Evolutionary conservation across 2,113 vertebrate genomes (phyloP).

Genomic region (Megaceryle maxima): DNA sequence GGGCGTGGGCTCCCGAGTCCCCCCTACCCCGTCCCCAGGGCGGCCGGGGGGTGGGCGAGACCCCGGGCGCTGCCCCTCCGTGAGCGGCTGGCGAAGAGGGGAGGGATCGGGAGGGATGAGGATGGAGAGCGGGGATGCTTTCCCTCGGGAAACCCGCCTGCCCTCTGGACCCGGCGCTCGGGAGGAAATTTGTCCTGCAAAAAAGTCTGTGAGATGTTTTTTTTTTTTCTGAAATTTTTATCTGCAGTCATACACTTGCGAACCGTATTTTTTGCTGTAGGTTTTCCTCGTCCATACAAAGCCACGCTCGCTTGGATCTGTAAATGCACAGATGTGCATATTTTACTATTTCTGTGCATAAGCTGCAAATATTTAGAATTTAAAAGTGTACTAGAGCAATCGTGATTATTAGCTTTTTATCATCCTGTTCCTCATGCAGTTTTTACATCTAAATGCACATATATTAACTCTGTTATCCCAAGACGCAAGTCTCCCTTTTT

Average conservation of each 20-base stretch:
- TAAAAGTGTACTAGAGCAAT: not conserved
- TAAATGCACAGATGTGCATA: not conserved
- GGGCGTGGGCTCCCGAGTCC: too few species aligned
- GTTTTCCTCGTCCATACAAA: not conserved
- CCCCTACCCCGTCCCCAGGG: not conserved
- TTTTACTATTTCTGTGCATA: not conserved
- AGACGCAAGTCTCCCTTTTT: not conserved
- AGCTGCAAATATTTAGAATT: not conserved
- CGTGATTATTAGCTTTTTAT: not conserved
- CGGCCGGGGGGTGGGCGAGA: not conserved
- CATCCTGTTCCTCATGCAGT: not conserved
- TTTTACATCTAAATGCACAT: conserved; percentile 3
- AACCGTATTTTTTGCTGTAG: not conserved
- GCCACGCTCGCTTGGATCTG: not conserved
- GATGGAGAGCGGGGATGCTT: not conserved
- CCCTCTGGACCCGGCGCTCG: not conserved
- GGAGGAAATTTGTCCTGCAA: not conserved
- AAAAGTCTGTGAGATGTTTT: not conserved
- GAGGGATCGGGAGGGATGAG: not conserved
- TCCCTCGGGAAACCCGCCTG: not conserved
- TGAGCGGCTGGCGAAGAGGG: too few species aligned
- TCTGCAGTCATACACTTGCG: not conserved
- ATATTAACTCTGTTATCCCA: not conserved
- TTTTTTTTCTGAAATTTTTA: not conserved
- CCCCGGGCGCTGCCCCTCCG: not conserved